Evolutionary conservation across 2,797 vertebrate genomes (phyloP).

Genomic region (Enteromius viviparus): DNA sequence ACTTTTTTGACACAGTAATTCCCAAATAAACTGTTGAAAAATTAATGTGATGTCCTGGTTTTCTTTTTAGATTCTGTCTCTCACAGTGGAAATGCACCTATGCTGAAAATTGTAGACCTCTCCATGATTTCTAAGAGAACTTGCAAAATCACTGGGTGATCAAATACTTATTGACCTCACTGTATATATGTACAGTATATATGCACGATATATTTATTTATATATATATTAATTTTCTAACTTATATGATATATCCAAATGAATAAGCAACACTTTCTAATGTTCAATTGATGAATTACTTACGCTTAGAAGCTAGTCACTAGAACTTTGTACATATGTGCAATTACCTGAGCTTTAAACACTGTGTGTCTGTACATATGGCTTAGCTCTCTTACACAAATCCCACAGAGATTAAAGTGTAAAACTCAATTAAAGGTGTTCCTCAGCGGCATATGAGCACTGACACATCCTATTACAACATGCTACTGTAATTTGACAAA

Average conservation of each 20-base stretch:
- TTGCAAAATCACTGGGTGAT: no score
- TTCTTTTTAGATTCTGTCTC: no score
- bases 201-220: no score
- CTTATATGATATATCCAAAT: neutral
- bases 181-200: no score
- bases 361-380: neutral
- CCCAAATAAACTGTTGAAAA: no score
- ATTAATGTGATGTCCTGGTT: no score
- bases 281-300: neutral
- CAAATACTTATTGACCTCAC: no score
- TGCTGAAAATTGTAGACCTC: no score
- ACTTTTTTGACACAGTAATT: no score
- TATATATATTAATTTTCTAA: no score
- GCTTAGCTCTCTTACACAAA: slow-evolving; percentile 8
- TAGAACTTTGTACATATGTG: neutral
- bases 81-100: no score
- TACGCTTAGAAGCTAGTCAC: neutral
- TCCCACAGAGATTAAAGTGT: slow-evolving; percentile 27
- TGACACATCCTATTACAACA: slow-evolving; percentile 2
- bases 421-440: slow-evolving; percentile 16
- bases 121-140: no score
- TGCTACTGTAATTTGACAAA: slow-evolving; percentile 24
- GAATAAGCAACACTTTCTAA: neutral
- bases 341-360: slow-evolving; percentile 1
- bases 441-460: neutral